Conservation (phyloP, 2,888 invertebrate genomes). For the Tetragonisca angustula region DNA sequence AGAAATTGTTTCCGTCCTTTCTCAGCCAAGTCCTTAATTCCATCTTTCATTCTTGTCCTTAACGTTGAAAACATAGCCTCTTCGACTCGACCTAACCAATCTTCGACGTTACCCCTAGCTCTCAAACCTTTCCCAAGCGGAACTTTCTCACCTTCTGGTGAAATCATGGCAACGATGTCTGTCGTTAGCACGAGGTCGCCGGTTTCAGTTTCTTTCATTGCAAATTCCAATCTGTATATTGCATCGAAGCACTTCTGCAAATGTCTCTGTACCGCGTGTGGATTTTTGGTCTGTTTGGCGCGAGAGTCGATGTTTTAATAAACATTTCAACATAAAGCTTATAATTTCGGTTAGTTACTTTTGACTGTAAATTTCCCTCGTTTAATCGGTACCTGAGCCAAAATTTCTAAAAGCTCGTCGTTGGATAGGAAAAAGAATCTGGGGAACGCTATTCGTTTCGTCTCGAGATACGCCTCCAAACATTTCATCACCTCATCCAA, state of each 20-base stretch:
- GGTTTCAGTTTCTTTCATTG: slow-evolving; percentile 86
- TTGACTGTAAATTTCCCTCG: not conserved
- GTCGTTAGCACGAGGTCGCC: slow-evolving; percentile 87
- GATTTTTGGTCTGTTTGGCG: slow-evolving; percentile 89
- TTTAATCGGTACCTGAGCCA: slow-evolving; percentile 89
- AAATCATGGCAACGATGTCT: slow-evolving; percentile 95
- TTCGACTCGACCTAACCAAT: slow-evolving; percentile 96
- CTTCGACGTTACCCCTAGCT: slow-evolving; percentile 95
- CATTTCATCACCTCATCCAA: slow-evolving; percentile 96
- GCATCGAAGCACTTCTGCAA: slow-evolving; percentile 95
- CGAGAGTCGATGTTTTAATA: not conserved
- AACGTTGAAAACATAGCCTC: slow-evolving; percentile 94
- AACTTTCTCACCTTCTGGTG: slow-evolving; percentile 94
- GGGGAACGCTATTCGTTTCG: slow-evolving; percentile 94
- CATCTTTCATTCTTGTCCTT: slow-evolving; percentile 90
- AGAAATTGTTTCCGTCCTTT: slow-evolving; percentile 91
- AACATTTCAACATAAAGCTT: not conserved
- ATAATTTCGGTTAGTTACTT: too few relatives aligned
- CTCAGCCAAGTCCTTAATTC: slow-evolving; percentile 88
- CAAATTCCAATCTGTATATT: slow-evolving; percentile 91
- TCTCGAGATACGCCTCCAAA: slow-evolving; percentile 94
- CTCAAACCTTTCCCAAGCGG: slow-evolving; percentile 92
- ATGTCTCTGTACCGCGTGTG: slow-evolving; percentile 95
- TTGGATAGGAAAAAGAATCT: slow-evolving; percentile 96
- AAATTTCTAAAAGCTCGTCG: slow-evolving; percentile 94